Base-by-base conservation (phyloP, 2,113 vertebrate genomes). In the Scalopus aquaticus region DNA sequence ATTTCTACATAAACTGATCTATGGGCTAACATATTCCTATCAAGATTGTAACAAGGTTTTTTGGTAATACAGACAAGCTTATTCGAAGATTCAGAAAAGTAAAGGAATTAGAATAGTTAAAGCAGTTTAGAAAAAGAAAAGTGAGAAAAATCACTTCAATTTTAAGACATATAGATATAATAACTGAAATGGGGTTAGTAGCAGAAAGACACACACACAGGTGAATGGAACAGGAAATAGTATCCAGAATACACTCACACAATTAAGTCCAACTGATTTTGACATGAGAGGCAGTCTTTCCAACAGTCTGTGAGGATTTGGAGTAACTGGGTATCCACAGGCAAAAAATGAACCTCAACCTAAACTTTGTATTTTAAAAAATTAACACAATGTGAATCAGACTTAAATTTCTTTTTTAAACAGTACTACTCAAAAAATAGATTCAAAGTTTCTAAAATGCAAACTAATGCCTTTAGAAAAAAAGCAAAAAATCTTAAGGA, bases 281-380 rank as follows among this genome's bases (percentile, higher is more conserved):
- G 56, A 88, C 17, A 79, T 11, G 6, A 28, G 12, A 30, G 30
- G 28, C 37, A 78, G 30, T 39, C 42, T 72, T 83, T 60, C 82
- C 42, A 46, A 79, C 67, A 79, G 77, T 58, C 19, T 65, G 26
- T 39, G 42, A 28, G 60, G 26, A 26, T 62, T 24, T 37, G 9
- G 19, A 88, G 26, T 20, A 84, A 67, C 26, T 37, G 13, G 7
- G 11, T 64, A 85, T 51, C 17, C 73, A 70, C 4, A 42, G 62
- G 24, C 20, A 76, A 95, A 83, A 91, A 92, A 74, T 46, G 26
- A 77, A 83, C 30, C 22, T 88, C 6, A 83, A 62, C 17, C 19
- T 77, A 64, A 87, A 44, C 17, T 81, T 81, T 8, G 46, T 4
- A 62, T 28, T 95, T 81, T 65, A 80, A 93, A 86, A 94, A 64